phyloP scores from a whole-genome alignment of 2,113 vertebrate species.

The Xyliphius kryptos region DNA sequence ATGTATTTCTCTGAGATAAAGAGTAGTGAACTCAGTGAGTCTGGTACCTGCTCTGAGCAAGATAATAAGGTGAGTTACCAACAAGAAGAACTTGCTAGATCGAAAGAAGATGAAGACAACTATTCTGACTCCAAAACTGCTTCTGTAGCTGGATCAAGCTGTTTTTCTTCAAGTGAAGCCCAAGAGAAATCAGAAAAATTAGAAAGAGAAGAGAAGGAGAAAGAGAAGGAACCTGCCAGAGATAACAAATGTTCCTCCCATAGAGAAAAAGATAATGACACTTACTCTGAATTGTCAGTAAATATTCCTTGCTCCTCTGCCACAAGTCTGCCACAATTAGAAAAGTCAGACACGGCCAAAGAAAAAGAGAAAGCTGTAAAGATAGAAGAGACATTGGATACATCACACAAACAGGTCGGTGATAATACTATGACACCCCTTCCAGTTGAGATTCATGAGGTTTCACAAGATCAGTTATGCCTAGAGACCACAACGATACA shows the following conservation, averaged over 20 bases:
- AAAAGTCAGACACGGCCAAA: slow-evolving; percentile 36
- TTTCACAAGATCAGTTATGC: no score
- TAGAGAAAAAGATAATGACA: slow-evolving; percentile 10
- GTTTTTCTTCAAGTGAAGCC: slow-evolving; percentile 53
- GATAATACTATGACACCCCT: no score
- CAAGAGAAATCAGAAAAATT: slow-evolving; percentile 61
- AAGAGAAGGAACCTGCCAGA: slow-evolving; percentile 24
- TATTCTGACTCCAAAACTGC: slow-evolving; percentile 71
- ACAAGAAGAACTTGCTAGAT: slow-evolving; percentile 62
- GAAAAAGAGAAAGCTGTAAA: slow-evolving; percentile 43
- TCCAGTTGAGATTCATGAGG: no score
- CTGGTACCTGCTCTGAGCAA: slow-evolving; percentile 48
- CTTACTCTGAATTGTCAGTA: slow-evolving; percentile 18
- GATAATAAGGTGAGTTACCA: slow-evolving; percentile 54
- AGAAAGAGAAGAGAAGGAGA: slow-evolving; percentile 50
- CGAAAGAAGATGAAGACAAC: slow-evolving; percentile 73
- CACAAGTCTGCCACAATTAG: no score
- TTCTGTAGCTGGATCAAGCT: slow-evolving; percentile 41
- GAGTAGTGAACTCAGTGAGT: slow-evolving; percentile 49
- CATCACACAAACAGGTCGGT: no score
- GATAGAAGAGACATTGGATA: slow-evolving; percentile 25
- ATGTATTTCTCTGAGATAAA: slow-evolving; percentile 52
- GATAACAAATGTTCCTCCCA: slow-evolving; percentile 12
- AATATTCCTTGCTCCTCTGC: slow-evolving; percentile 24
- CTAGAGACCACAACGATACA: slow-evolving; percentile 19